Evolutionary conservation across 1,140 invertebrate species (phyloP).

Genomic region (Ladona fulva): DNA sequence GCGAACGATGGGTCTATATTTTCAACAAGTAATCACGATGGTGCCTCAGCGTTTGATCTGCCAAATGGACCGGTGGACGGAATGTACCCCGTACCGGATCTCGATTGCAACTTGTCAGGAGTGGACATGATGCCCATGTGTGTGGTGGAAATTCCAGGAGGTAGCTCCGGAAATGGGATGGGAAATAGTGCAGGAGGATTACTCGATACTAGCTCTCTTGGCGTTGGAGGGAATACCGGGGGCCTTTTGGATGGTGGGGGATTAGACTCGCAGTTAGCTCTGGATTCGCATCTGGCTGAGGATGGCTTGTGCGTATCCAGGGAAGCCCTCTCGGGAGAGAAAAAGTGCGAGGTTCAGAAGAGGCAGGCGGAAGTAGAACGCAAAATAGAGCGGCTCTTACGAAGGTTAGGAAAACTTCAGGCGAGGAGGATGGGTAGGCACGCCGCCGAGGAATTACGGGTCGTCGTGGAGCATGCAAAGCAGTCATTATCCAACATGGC

Average conservation of each 20-base stretch:
- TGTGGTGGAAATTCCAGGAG: conserved; percentile 40
- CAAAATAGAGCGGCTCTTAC: conserved; percentile 56
- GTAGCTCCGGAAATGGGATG: conserved; percentile 30
- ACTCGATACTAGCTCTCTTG: conserved; percentile 35
- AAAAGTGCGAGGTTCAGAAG: conserved; percentile 39
- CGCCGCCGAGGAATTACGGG: conserved; percentile 60
- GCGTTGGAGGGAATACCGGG: conserved; percentile 32
- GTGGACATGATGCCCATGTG: conserved; percentile 48
- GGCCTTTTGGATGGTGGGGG: not conserved
- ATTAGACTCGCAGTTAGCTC: not conserved
- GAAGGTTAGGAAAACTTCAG: conserved; percentile 66
- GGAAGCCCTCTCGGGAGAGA: conserved; percentile 24
- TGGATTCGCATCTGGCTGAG: not conserved
- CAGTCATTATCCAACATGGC: conserved; percentile 31
- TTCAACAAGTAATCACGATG: conserved; percentile 32
- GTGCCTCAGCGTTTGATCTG: conserved; percentile 29
- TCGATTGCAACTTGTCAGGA: conserved; percentile 40
- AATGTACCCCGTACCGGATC: conserved; percentile 44
- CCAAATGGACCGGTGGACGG: conserved; percentile 31
- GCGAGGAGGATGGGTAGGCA: conserved; percentile 60
- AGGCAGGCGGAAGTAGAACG: conserved; percentile 53
- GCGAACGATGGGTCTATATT: conserved; percentile 17
- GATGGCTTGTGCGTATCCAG: not conserved
- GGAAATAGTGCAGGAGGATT: conserved; percentile 30
- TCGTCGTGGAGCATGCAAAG: conserved; percentile 60